Base-by-base conservation (phyloP, 2,113 vertebrate genomes). In the Peromyscus polionotus region DNA sequence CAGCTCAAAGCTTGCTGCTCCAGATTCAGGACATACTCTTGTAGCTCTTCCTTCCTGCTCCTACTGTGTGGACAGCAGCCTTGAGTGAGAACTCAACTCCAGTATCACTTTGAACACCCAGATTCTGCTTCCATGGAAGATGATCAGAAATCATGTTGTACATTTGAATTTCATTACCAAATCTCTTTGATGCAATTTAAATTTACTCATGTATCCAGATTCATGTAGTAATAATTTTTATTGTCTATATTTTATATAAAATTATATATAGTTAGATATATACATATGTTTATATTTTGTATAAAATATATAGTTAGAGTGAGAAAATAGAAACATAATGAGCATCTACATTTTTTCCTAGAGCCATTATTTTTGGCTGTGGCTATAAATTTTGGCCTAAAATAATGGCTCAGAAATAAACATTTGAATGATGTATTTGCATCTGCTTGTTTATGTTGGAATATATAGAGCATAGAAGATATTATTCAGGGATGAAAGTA, bases 31-130 rank as follows among this genome's bases (percentile, higher is more conserved):
- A 61, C 31, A n/a, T 8, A 16, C 16, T 7, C 28, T 36, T 59
- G 51, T 11, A 4, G 75, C 12, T 77, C 45, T 17, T 42, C 72
- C 12, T 79, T 19, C 33, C 79, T 57, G 87, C 8, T 33, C 39
- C 39, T 10, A 9, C 4, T 12, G 13, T 45, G 7, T 31, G 0
- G 1, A 26, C 2, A 0, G 1, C 31, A 26, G 16, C 24, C 17
- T 6, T 45, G 8, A 36, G 13, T 2, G 57, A 28, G 16, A 2
- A 12, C 1, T 11, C 39, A 10, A 39, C 12, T 19, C 1, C 11
- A 6, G 3, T 0, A 0, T 26, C 36, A 39, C 65, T 59, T n/a
- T 48, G 42, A 45, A 3, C 36, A n/a, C 3, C 3, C 16, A 17
- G 26, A 48, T 85, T 70, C 72, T 63, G 19, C 79, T 81, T 42